Percentiles rank a stretch among this genome's conserved stretches.
phyloP scores from a whole-genome alignment of 2,888 invertebrate species.

The Leucophenga maculata region DNA sequence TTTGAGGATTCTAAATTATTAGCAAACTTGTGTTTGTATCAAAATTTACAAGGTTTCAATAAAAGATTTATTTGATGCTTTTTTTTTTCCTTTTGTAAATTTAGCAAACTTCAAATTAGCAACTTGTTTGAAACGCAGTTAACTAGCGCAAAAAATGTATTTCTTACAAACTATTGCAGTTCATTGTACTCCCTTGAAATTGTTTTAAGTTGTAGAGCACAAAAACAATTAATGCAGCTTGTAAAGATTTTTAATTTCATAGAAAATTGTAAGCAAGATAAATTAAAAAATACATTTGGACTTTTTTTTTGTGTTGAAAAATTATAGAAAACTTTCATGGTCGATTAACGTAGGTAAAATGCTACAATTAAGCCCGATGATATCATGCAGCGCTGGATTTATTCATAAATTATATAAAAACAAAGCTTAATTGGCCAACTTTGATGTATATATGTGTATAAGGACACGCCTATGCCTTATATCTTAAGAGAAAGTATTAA shows the following conservation, averaged over 20 bases:
- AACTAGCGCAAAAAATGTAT: neutral
- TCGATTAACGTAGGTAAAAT: neutral
- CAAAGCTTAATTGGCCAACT: too few relatives aligned
- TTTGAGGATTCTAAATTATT: too few relatives aligned
- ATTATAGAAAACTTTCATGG: neutral
- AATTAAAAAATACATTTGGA: neutral
- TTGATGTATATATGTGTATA: too few relatives aligned
- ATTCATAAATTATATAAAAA: too few relatives aligned
- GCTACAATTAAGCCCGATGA: neutral
- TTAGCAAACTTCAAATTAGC: neutral
- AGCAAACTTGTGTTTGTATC: too few relatives aligned
- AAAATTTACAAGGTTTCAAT: too few relatives aligned
- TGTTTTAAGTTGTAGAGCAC: neutral
- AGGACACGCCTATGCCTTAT: too few relatives aligned
- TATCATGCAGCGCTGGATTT: neutral
- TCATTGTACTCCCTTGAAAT: conserved; percentile 19
- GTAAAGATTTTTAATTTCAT: too few relatives aligned
- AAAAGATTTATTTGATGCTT: too few relatives aligned
- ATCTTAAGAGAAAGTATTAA: too few relatives aligned
- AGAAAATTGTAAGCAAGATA: neutral
- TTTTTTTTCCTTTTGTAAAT: too few relatives aligned
- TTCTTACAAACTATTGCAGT: neutral
- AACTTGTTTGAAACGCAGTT: neutral
- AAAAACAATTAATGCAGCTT: neutral
- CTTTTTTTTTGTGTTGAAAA: neutral